Evolutionary conservation across 1,140 invertebrate species (phyloP), one percentile per base, ranked within the genome.

Genomic region (Nasonia giraulti): DNA sequence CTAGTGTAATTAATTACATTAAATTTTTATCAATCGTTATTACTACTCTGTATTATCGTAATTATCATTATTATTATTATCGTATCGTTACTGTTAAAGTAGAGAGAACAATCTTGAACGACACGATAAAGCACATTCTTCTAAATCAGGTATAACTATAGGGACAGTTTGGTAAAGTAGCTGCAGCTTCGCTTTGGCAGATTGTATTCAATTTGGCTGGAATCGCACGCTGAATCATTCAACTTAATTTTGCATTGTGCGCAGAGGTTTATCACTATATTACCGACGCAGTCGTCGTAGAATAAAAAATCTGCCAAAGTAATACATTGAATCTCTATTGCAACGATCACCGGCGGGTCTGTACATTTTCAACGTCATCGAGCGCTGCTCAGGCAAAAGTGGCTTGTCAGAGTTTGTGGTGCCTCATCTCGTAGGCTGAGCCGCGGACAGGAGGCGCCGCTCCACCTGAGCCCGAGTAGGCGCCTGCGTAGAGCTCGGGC

Each of bases 401-500:
- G 40, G 78, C 14, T 83, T 83, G 82, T 95, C 94, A 95, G 91
- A 94, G 94, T 91, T 95, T 94, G 89, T 93, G 92, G 87, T 93
- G 92, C 85, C 93, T 92, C 93, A 94, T 93, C 91, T 94, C 92
- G 92, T 94, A 93, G 89, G 92, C 90, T 92, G 93, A 88, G 90
- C 92, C 92, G 91, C 90, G 93, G 91, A 90, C 93, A 8, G 47
- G n/a, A 1, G 33, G n/a, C 90, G 33, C 33, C 5, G 87, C 92
- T 92, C 90, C 93, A 89, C 89, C 94, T 93, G 90, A 88, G 86
- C 94, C 94, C 89, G 94, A 91, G 91, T 95, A 95, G 87, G 95
- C 95, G 87, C 95, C 95, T 87, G 95, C 95, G 90, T 96, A 95
- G 84, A 94, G 88, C 88, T 95, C 94, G 86, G 94, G 94, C 89